Evolutionary conservation across 2,797 vertebrate genomes (phyloP).

Genomic region (Paratrypauchen microcephalus): DNA sequence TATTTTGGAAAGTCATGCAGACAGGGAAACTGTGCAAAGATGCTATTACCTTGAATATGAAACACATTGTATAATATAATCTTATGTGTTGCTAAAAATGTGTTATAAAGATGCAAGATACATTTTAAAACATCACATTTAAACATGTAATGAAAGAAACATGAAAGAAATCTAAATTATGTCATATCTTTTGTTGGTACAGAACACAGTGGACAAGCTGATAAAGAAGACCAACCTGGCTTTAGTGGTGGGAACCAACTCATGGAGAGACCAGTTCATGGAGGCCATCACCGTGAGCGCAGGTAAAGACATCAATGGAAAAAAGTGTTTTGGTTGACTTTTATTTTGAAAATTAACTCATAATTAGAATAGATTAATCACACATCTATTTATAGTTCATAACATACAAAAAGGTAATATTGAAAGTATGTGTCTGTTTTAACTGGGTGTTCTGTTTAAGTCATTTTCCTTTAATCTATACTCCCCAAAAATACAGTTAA

Average conservation of each 20-base stretch:
- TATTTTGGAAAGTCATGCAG: not conserved
- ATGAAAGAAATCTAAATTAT: not conserved
- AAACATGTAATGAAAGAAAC: not conserved
- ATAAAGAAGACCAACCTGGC: constrained; percentile 99
- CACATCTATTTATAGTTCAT: too few relatives aligned
- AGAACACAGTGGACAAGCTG: constrained; percentile 98
- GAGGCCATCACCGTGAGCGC: constrained; percentile 98
- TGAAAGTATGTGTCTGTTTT: not conserved
- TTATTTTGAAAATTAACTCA: too few relatives aligned
- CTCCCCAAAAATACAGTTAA: too few relatives aligned
- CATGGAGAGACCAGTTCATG: constrained; percentile 98
- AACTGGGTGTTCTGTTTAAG: not conserved
- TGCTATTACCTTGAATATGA: not conserved
- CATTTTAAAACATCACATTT: not conserved
- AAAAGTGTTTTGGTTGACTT: not conserved
- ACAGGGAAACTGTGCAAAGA: not conserved
- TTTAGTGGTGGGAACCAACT: constrained; percentile 96
- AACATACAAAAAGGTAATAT: not conserved
- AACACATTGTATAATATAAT: not conserved
- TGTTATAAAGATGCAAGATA: not conserved
- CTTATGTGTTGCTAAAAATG: not conserved
- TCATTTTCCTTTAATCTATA: too few relatives aligned
- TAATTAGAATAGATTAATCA: too few relatives aligned
- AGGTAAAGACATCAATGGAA: constrained; percentile 76
- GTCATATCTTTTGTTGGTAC: constrained; percentile 18